Percentiles rank a stretch among this genome's conserved stretches.
phyloP scores from a whole-genome alignment of 2,888 invertebrate genomes.

The Ganaspis brasiliensis region DNA sequence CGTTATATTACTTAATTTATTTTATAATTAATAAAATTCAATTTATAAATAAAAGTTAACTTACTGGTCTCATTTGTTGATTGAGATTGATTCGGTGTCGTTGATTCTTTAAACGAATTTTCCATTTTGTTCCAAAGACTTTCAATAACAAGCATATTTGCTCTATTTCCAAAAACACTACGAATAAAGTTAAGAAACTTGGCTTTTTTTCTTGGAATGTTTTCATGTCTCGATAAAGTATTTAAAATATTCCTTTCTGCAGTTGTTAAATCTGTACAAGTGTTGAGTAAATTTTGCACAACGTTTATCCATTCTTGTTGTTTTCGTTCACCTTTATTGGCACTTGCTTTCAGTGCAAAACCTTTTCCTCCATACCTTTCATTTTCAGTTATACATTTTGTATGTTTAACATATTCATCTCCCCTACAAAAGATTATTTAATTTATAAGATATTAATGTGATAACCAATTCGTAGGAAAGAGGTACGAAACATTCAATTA shows the following conservation, averaged over 20 bases:
- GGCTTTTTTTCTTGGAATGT: constrained; percentile 92
- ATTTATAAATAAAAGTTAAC: background rate
- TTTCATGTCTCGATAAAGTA: constrained; percentile 86
- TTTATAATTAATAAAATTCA: background rate
- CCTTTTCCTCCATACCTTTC: constrained; percentile 94
- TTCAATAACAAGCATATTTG: constrained; percentile 83
- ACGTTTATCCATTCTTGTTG: constrained; percentile 92
- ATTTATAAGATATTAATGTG: constrained; percentile 33
- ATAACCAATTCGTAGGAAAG: background rate
- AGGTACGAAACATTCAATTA: too few relatives aligned
- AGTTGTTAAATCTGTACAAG: constrained; percentile 82
- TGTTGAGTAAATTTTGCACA: constrained; percentile 85
- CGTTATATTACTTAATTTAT: too few relatives aligned
- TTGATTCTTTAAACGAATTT: constrained; percentile 67
- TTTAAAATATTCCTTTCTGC: constrained; percentile 85
- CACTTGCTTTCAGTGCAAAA: constrained; percentile 85
- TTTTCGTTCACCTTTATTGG: constrained; percentile 92
- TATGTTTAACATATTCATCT: constrained; percentile 83
- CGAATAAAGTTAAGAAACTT: constrained; percentile 91
- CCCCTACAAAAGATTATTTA: constrained; percentile 83
- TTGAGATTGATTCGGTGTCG: constrained; percentile 49
- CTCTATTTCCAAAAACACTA: constrained; percentile 83
- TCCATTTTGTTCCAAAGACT: constrained; percentile 86
- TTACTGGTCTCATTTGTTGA: constrained; percentile 16
- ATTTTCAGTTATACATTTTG: constrained; percentile 86